A percentile compares a stretch with the other conserved stretches of the same genome.
phyloP scores from a whole-genome alignment of 2,888 invertebrate species.

The Ophion ventricosus region DNA sequence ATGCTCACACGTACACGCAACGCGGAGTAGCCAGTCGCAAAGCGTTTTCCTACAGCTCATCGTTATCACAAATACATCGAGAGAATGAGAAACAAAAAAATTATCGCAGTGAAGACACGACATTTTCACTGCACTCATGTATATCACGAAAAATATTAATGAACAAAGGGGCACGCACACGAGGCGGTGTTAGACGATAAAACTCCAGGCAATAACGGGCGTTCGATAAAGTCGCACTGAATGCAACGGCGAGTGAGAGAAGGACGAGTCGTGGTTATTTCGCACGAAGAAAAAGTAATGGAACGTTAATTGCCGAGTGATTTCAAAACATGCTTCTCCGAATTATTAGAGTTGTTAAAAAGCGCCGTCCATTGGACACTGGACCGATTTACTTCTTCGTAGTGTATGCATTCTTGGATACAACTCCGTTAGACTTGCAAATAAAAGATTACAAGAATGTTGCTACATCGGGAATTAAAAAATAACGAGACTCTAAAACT shows the following conservation, averaged over 20 bases:
- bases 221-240: background rate
- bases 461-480: background rate
- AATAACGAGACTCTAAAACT: background rate
- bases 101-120: background rate
- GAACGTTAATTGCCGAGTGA: background rate
- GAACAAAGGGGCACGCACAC: background rate
- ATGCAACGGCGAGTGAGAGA: background rate
- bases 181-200: constrained; percentile 2
- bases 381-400: background rate
- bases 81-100: background rate
- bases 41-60: constrained; percentile 17
- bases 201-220: constrained; percentile 1
- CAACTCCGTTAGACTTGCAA: background rate
- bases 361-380: background rate
- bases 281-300: background rate
- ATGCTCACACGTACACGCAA: constrained; percentile 44
- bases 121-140: constrained; percentile 3
- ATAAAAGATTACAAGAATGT: background rate
- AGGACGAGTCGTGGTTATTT: background rate
- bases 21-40: constrained; percentile 21
- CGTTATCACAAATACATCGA: background rate
- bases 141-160: constrained; percentile 2
- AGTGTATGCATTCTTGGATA: background rate
- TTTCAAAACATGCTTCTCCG: background rate
- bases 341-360: background rate